Evolutionary conservation across 2,113 vertebrate species (phyloP), one percentile per base, ranked within the genome.

Genomic region (Cephalopterus ornatus): DNA sequence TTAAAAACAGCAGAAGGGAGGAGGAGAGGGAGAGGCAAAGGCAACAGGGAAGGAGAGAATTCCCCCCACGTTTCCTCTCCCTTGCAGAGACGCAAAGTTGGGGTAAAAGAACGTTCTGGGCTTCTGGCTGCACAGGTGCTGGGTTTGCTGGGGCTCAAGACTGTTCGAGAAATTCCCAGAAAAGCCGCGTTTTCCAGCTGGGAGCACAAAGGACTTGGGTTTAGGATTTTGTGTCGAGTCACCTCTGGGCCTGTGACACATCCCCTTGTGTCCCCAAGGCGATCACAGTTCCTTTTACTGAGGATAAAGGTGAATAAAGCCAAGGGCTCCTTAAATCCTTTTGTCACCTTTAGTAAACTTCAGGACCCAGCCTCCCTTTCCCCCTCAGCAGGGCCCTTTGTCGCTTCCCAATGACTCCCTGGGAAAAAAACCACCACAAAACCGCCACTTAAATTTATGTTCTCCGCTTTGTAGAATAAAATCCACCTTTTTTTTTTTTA

Each of bases 341-440:
- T 27, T 89, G 86, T 91, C 88, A 87, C 77, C 83, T 76, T 47
- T 12, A 52, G 75, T 71, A 70, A 95, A 71, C 77, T 91, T 67
- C 27, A 6, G 17, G 55, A 46, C 66, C 61, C 52, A 68, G 1
- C 74, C 58, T 82, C 76, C 68, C 15, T 84, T n/a, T 74, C 52
- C 53, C 52, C 58, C 35, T 78, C n/a, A 88, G 70, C 66, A n/a
- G 33, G 41, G 56, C 19, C 68, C 89, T 96, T 72, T 93, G 85
- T 93, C 80, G 21, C 70, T 81, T 95, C 32, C 13, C 19, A 32
- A 93, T 89, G 89, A 80, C 55, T 76, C 20, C 35, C 9, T n/a
- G 35, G 62, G 63, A 30, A 47, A 77, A 56, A 49, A 27, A 27
- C 6, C 26, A 27, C 49, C 24, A 27, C 24, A 50, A 50, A 50